Evolutionary conservation across 2,888 invertebrate genomes (phyloP).

Genomic region (Matsumyia berberina): DNA sequence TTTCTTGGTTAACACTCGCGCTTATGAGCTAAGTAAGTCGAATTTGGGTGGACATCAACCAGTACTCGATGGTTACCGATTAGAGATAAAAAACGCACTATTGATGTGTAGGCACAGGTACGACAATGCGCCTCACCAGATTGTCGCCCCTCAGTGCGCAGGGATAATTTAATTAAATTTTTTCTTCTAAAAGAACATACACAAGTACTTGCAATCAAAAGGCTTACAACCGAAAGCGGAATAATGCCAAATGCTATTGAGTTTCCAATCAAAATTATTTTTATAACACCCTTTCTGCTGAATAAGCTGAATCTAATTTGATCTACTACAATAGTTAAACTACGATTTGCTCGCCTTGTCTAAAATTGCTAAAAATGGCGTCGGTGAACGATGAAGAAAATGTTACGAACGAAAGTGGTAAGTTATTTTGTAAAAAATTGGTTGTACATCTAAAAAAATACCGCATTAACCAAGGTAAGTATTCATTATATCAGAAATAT

Average conservation of each 20-base stretch:
- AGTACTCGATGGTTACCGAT: no score
- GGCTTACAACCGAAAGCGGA: no score
- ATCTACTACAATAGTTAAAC: slow-evolving; percentile 43
- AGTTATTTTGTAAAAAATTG: slow-evolving; percentile 71
- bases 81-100: no score
- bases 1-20: no score
- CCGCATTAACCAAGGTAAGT: slow-evolving; percentile 38
- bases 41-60: no score
- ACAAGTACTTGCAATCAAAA: no score
- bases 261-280: background rate
- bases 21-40: no score
- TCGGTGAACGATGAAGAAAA: slow-evolving; percentile 83
- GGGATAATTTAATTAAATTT: no score
- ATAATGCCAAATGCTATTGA: slow-evolving; percentile 1
- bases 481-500: background rate
- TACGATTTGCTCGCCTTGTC: background rate
- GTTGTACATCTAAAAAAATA: slow-evolving; percentile 52
- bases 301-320: slow-evolving; percentile 1
- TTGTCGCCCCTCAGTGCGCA: no score
- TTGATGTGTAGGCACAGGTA: no score
- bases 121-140: no score
- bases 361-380: slow-evolving; percentile 82
- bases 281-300: slow-evolving; percentile 7
- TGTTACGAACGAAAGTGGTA: slow-evolving; percentile 82
- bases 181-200: no score